phyloP scores from a whole-genome alignment of 1,140 invertebrate species.

The Drosophila santomea region DNA sequence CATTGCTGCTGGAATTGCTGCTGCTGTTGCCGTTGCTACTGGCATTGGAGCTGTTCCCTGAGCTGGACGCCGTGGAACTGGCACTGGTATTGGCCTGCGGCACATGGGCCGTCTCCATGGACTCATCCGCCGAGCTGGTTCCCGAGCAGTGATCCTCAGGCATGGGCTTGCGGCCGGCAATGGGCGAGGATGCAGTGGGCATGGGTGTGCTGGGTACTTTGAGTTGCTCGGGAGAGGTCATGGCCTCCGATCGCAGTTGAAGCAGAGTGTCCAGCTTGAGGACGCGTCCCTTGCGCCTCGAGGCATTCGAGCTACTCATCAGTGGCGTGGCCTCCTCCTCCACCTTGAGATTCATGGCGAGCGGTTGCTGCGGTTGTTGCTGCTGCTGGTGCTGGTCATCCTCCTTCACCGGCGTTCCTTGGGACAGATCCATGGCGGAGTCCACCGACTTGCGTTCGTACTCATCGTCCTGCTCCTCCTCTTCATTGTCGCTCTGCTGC shows the following conservation, averaged over 20 bases:
- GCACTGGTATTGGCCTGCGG: conserved; percentile 69
- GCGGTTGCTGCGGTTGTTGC: conserved; percentile 26
- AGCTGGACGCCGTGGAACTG: conserved; percentile 77
- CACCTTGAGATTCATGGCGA: conserved; percentile 75
- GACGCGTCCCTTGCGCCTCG: conserved; percentile 72
- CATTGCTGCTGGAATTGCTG: conserved; percentile 68
- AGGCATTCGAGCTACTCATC: conserved; percentile 61
- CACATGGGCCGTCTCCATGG: conserved; percentile 66
- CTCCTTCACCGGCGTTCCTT: conserved; percentile 76
- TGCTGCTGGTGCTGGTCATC: conserved; percentile 53
- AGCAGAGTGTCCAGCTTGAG: conserved; percentile 73
- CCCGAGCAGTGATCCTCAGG: conserved; percentile 66
- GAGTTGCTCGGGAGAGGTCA: conserved; percentile 62
- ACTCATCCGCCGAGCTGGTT: conserved; percentile 71
- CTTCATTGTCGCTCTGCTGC: conserved; percentile 51
- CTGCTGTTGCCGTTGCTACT: conserved; percentile 82
- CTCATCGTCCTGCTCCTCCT: conserved; percentile 78
- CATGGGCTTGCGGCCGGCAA: conserved; percentile 57
- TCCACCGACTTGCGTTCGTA: conserved; percentile 76
- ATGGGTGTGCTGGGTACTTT: conserved; percentile 31
- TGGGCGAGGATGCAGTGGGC: conserved; percentile 70
- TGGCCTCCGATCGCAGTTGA: conserved; percentile 62
- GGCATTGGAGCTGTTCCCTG: conserved; percentile 84
- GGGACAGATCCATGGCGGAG: conserved; percentile 81
- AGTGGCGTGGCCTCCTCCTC: conserved; percentile 75